A percentile compares a stretch with the other conserved stretches of the same genome.
Conservation (phyloP, 2,113 vertebrate genomes). For the Barnardius zonarius region DNA sequence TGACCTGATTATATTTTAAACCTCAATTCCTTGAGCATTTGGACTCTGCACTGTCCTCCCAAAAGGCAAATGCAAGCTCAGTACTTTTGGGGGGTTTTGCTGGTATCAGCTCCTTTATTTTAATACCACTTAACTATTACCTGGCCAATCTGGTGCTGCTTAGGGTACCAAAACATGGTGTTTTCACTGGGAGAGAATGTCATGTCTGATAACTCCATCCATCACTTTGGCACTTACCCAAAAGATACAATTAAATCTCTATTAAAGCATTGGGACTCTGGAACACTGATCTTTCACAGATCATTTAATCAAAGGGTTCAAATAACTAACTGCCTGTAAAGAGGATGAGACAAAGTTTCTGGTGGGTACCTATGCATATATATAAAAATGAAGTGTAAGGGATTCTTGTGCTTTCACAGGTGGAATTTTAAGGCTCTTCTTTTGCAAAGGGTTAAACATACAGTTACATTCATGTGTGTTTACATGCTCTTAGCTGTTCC, state of each 20-base stretch:
- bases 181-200: background rate
- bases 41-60: background rate
- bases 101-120: background rate
- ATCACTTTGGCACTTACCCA: slow-evolving; percentile 2
- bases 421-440: background rate
- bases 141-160: background rate
- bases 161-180: background rate
- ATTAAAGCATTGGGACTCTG: background rate
- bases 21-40: background rate
- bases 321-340: background rate
- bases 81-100: background rate
- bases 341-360: background rate
- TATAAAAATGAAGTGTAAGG: background rate
- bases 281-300: slow-evolving; percentile 4
- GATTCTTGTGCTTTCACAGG: background rate
- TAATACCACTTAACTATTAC: background rate
- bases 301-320: slow-evolving; percentile 8
- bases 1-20: slow-evolving; percentile 24
- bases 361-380: background rate
- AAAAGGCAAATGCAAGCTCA: background rate
- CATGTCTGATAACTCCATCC: background rate
- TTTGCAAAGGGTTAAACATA: background rate
- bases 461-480: background rate
- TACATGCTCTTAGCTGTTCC: background rate
- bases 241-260: slow-evolving; percentile 29